Evolutionary conservation across 2,797 vertebrate genomes (phyloP), one percentile per base, ranked within the genome.

Genomic region (Peromyscus aztecus): DNA sequence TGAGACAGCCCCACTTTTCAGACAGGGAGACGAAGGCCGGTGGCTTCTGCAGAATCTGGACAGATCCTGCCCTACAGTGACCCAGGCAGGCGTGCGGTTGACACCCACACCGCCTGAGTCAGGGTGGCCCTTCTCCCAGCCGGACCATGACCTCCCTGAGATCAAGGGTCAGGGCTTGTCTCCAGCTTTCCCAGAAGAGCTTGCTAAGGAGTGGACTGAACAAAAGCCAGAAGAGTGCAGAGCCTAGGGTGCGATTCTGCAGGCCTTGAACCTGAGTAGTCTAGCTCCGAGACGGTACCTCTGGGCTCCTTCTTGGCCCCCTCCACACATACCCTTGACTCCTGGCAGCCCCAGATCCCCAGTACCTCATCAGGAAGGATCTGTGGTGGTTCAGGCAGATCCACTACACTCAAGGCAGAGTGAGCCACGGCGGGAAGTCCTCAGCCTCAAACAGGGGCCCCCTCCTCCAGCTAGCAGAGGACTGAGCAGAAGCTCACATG

Each of bases 111-210:
- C 81, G 81, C 71, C 76, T 71, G 73, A n/a, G 92, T 90, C 94
- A 49, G 46, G 71, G 63, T 0, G n/a, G 71, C 16, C 81, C 12
- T 34, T 63, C 43, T 65, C 81, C 82, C 3, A 0, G 91, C n/a
- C 65, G 21, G 59, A 75, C 85, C n/a, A 16, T 61, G 84, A 89
- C 75, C 34, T 93, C 80, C 73, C 84, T 85, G 49, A 59, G 49
- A 61, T 87, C 91, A 89, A 43, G 75, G 21, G 7, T 80, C 89
- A 69, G 89, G 46, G 77, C 80, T 55, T 1, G 29, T 83, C 76
- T 90, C 83, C 46, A 37, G 52, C 81, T 95, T 92, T 63, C 85
- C n/a, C 73, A 94, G 75, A 93, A 82, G 85, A 87, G 69, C 40
- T 77, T 88, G 82, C 43, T 83, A 21, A 24, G 21, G 43, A 61